phyloP scores from a whole-genome alignment of 2,113 vertebrate species.

The Athene noctua region DNA sequence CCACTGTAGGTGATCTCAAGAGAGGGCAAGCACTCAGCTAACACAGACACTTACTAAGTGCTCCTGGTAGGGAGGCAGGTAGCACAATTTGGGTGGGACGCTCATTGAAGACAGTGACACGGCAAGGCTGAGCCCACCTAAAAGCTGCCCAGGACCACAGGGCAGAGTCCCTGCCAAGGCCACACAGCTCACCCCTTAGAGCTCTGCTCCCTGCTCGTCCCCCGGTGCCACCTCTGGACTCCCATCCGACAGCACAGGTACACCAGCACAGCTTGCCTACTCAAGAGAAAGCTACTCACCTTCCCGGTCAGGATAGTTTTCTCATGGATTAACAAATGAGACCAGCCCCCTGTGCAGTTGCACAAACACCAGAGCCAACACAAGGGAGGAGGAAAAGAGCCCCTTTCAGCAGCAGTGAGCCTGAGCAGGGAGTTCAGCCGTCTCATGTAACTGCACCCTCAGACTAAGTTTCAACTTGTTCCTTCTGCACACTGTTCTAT shows the following conservation, averaged over 20 bases:
- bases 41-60: accelerated
- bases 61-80: background rate
- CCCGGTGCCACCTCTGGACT: background rate
- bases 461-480: background rate
- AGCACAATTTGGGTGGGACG: background rate
- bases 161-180: background rate
- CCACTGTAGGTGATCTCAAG: background rate
- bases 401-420: background rate
- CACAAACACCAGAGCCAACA: background rate
- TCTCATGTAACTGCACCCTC: background rate
- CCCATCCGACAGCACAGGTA: background rate
- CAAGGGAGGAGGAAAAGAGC: background rate
- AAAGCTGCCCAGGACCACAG: background rate
- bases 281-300: background rate
- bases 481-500: background rate
- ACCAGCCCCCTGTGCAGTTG: background rate
- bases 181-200: background rate
- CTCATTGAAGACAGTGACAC: accelerated
- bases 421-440: background rate
- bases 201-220: background rate
- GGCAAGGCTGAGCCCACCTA: background rate
- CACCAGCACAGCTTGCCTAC: background rate
- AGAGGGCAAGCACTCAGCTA: background rate
- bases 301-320: background rate
- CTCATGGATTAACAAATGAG: background rate